These are phyloP conservation scores for Pterois miles DNA, from an alignment of 2,797 vertebrate genomes.

Conservation along the genomic window DNA sequence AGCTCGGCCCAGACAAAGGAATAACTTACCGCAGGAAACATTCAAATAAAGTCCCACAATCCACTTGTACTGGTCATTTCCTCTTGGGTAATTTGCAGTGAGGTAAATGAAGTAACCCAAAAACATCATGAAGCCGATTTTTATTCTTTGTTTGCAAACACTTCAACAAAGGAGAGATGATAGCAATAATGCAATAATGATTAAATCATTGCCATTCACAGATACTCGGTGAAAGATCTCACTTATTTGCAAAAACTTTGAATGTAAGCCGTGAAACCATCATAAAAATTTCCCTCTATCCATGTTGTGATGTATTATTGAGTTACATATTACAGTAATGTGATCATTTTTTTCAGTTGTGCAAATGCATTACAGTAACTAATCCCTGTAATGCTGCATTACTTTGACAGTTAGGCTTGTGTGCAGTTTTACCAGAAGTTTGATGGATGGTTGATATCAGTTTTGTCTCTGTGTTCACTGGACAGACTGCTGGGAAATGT, in stretches of 20 bases:
- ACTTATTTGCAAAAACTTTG: background rate
- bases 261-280: background rate
- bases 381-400: background rate
- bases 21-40: constrained; percentile 82
- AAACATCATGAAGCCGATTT: constrained; percentile 40
- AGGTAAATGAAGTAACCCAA: constrained; percentile 61
- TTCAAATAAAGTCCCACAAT: constrained; percentile 77
- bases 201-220: constrained; percentile 44
- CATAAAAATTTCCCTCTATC: background rate
- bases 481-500: background rate
- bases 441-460: background rate
- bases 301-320: background rate
- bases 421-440: background rate
- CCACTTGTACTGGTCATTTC: constrained; percentile 68
- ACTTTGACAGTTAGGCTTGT: background rate
- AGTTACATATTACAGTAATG: background rate
- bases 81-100: constrained; percentile 69
- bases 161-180: constrained; percentile 32
- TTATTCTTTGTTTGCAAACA: constrained; percentile 34
- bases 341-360: no score
- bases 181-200: constrained; percentile 13
- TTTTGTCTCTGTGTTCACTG: background rate
- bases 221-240: background rate
- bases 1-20: constrained; percentile 80
- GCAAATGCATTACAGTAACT: no score